Percentiles rank a stretch among this genome's conserved stretches.
These are phyloP conservation scores for Drosophila pruinosa DNA, from an alignment of 1,140 invertebrate species.

Conservation along the genomic window DNA sequence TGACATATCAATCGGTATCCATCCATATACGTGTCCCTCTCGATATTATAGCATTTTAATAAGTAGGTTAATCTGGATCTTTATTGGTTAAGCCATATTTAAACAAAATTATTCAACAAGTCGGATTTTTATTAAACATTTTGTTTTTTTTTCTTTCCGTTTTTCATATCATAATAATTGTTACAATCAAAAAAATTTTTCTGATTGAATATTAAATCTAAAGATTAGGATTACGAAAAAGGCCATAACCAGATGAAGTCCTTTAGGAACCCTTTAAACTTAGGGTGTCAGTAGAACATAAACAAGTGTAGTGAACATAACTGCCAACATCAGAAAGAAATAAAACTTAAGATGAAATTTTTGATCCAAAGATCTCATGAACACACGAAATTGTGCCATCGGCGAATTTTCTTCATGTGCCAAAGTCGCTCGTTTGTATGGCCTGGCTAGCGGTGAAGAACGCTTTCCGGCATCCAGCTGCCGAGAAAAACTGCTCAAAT, in stretches of 20 bases:
- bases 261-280: neutral
- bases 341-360: slow-evolving; percentile 68
- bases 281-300: slow-evolving; percentile 61
- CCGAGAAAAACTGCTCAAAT: slow-evolving; percentile 34
- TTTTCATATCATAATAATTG: neutral
- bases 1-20: neutral
- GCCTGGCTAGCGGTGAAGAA: slow-evolving; percentile 35
- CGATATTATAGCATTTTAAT: neutral
- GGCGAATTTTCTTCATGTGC: slow-evolving; percentile 4
- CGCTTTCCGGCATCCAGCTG: slow-evolving; percentile 24
- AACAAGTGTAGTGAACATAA: slow-evolving; percentile 49
- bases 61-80: neutral
- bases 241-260: neutral
- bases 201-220: neutral
- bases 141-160: neutral
- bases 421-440: slow-evolving; percentile 18
- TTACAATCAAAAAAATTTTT: neutral
- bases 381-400: slow-evolving; percentile 37
- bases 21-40: neutral
- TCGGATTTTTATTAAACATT: neutral
- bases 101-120: neutral
- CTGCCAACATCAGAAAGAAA: slow-evolving; percentile 41
- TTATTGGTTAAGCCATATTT: no score
- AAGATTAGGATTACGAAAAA: neutral
- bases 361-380: slow-evolving; percentile 44